Evolutionary conservation across 2,797 vertebrate genomes (phyloP).

Genomic region (Sardinella longiceps): DNA sequence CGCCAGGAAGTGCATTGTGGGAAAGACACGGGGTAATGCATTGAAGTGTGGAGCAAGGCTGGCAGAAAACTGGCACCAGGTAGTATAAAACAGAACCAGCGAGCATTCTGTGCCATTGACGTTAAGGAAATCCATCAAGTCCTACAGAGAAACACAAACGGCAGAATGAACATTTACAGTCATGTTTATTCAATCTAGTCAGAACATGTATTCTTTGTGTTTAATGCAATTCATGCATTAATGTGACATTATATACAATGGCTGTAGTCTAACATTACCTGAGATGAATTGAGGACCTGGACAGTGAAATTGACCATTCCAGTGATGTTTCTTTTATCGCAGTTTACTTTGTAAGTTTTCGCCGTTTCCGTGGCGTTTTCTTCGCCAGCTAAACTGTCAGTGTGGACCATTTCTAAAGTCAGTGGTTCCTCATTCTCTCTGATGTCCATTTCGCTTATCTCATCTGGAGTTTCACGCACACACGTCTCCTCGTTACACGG

Average conservation of each 20-base stretch:
- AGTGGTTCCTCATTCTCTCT: slow-evolving; percentile 61
- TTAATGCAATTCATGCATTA: neutral
- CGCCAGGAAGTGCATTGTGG: slow-evolving; percentile 89
- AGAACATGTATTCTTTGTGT: neutral
- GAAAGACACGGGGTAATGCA: slow-evolving; percentile 90
- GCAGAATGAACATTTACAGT: neutral
- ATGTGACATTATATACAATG: neutral
- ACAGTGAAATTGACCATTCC: slow-evolving; percentile 75
- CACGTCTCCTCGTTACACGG: slow-evolving; percentile 64
- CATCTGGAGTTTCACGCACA: slow-evolving; percentile 33
- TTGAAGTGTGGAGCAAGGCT: slow-evolving; percentile 94
- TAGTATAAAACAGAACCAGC: slow-evolving; percentile 90
- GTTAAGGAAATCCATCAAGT: slow-evolving; percentile 95
- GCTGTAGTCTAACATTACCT: slow-evolving; percentile 69
- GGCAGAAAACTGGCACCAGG: slow-evolving; percentile 96
- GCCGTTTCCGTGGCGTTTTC: slow-evolving; percentile 83
- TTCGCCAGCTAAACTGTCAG: slow-evolving; percentile 56
- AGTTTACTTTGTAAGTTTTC: slow-evolving; percentile 89
- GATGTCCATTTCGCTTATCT: slow-evolving; percentile 31
- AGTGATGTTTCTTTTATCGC: slow-evolving; percentile 85
- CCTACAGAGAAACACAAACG: slow-evolving; percentile 68
- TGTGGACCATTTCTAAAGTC: slow-evolving; percentile 69
- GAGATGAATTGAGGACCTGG: slow-evolving; percentile 88
- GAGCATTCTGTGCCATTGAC: slow-evolving; percentile 91
- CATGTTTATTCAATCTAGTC: too few relatives aligned